phyloP scores from a whole-genome alignment of 2,888 invertebrate species.

The Leucophenga maculata region DNA sequence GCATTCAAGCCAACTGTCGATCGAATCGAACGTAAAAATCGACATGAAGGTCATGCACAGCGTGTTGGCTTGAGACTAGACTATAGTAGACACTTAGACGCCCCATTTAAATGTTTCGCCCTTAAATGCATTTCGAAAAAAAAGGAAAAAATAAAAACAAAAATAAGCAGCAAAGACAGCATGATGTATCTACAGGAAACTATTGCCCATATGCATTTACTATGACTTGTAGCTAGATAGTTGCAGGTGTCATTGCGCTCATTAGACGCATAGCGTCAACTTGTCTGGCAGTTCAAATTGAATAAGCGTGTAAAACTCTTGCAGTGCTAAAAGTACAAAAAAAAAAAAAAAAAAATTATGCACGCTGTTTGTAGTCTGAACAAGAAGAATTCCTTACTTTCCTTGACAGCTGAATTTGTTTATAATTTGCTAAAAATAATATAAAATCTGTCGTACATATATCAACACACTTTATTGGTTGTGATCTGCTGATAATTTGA shows the following conservation, averaged over 20 bases:
- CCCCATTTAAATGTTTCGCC: slow-evolving; percentile 38
- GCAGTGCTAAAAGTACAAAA: no score
- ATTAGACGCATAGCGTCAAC: slow-evolving; percentile 51
- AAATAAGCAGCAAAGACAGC: slow-evolving; percentile 38
- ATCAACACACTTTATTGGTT: slow-evolving; percentile 36
- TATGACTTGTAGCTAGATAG: slow-evolving; percentile 19
- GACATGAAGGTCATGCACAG: slow-evolving; percentile 44
- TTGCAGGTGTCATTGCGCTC: slow-evolving; percentile 45
- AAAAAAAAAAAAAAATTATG: no score
- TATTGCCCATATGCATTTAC: no score
- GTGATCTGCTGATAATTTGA: neutral
- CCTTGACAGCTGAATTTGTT: no score
- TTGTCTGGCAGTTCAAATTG: slow-evolving; percentile 56
- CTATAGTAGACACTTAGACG: slow-evolving; percentile 52
- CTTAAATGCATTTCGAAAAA: slow-evolving; percentile 28
- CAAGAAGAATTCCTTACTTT: neutral
- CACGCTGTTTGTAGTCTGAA: slow-evolving; percentile 3
- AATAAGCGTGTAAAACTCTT: slow-evolving; percentile 1
- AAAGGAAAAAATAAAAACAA: no score
- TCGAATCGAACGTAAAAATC: neutral
- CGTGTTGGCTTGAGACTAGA: neutral
- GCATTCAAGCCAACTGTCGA: no score
- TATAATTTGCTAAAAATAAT: no score
- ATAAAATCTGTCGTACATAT: slow-evolving; percentile 22
- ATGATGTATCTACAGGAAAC: slow-evolving; percentile 2